Base-by-base conservation (phyloP, 2,888 invertebrate genomes). In the Kryphioiulus occultus region DNA sequence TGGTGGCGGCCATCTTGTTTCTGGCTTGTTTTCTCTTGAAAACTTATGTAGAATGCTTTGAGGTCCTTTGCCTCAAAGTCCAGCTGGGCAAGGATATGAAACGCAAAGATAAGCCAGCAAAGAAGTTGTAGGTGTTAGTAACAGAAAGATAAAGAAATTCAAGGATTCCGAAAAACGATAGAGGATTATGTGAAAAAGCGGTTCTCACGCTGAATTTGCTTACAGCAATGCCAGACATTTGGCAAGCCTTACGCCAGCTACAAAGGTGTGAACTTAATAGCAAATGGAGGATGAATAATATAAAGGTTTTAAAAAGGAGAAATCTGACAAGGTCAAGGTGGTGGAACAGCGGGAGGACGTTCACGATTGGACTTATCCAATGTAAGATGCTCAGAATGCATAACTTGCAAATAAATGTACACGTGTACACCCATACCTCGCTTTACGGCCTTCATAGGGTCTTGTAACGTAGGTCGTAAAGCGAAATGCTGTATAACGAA, bases 1-100 rank as follows among this genome's bases (percentile, higher is more conserved):
- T 78, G 78, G 78, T 78, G 78, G 78, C 78, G 26, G 78, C 78
- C 78, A 78, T 78, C 78, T 78, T 78, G 78, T 78, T 17, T 32
- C 78, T 78, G 78, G 15, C 78, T 15, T 78, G 78, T 78, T 78
- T 78, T 78, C 10, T 32, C 30, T 78, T 17, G 12, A 32, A 53
- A 68, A 78, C 12, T 78, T 78, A 78, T 78, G 30, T 30, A 17
- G 17, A 35, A 26, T 15, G 10, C 15, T 78, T 78, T 78, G 30
- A 3, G 15, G 9, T 17, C 30, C 78, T 68, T 30, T 32, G 78
- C 15, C 12, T 4, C 10, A 44, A 78, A 78, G 30, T 78, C 78
- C 30, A 78, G 30, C 78, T 78, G 78, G 17, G 78, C 30, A 15
- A 53, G 78, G 78, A 32, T 78, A 78, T 1, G 26, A 78, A 78